Base-by-base conservation (phyloP, 1,140 invertebrate species). In the Rhopalosiphum maidis region DNA sequence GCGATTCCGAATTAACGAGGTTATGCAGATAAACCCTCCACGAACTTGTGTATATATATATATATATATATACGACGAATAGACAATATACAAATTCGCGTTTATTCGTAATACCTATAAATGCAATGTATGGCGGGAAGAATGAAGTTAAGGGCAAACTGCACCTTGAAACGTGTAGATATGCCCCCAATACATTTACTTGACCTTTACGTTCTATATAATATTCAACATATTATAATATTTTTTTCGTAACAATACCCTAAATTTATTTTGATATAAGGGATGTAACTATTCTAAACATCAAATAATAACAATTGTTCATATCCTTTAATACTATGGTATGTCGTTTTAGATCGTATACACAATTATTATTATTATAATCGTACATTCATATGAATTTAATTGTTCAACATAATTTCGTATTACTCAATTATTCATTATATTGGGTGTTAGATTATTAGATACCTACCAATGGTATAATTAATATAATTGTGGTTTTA, bases 1-100 rank as follows among this genome's bases (percentile, higher is more conserved):
- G 21, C 68, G 82, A 93, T 55, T 93, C 48, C 43, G 77, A 83
- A 86, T 93, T 93, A 93, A 93, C 91, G 77, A 86, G 46, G 82
- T 86, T 92, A 93, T 43, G 91, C 91, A 55, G 91, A 93, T 93
- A 93, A 85, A 41, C 68, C 90, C 46, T 23, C 35, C 23, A 41
- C 21, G 89, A 90, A 68, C 11, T 35, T 82, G 35, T 91, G 35
- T 91, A 43, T 82, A 35, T 41, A 68, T 37, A n/a, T 48, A 43
- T 77, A 48, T 30, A 48, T 51, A 48, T 23, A 46, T 15, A 82
- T 3, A 48, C 43, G 1, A 68, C 48, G 54, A 21, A 55, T 37
- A 89, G 48, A 55, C 88, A 89, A 89, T 23, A 55, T 41, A 77
- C 60, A 68, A 90, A 43, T 90, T 37, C 87, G 37, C 35, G 54